Evolutionary conservation across 2,113 vertebrate genomes (phyloP), one percentile per base, ranked within the genome.

Genomic region (Hiodon tergisus): DNA sequence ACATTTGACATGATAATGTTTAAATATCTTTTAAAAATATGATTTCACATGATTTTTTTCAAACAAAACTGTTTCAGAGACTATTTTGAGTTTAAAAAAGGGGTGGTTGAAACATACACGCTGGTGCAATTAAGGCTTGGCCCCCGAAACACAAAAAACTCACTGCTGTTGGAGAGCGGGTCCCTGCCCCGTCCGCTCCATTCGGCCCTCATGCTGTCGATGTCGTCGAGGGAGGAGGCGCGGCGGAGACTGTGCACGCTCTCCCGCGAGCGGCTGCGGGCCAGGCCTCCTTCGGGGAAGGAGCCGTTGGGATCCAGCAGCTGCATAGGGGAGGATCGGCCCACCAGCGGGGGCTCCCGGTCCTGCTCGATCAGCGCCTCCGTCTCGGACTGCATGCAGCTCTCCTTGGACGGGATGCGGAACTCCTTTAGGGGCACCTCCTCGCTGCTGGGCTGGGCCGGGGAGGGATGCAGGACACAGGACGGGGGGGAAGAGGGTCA

Each of bases 301-400:
- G 87, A 77, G 65, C 76, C 81, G 50, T 78, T 52, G 0, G 90
- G 90, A 75, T 94, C 91, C 72, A 91, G 79, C 11, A 83, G 72
- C 61, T 82, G 90, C 73, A 85, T 86, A 69, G 82, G 71, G 58
- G 83, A 79, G 5, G 79, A 59, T 79, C 86, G 88, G 74, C 78
- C 84, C 77, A 31, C 87, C 80, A 61, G 85, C 79, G 0, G 89
- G 83, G 58, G 86, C 85, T 85, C 85, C 68, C 75, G 67, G 85
- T 93, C 92, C 85, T 92, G 93, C 65, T 94, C 93, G 73, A 95
- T 93, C 81, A 94, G 84, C 63, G 92, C 94, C 81, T 94, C 91
- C 0, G 91, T 93, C 90, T 94, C 92, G 51, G 92, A 91, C 85
- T 91, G 89, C 85, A 90, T 82, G 79, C 88, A 93, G 84, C 90